Evolutionary conservation across 2,113 vertebrate species (phyloP).

Genomic region (Anarrhichthys ocellatus): DNA sequence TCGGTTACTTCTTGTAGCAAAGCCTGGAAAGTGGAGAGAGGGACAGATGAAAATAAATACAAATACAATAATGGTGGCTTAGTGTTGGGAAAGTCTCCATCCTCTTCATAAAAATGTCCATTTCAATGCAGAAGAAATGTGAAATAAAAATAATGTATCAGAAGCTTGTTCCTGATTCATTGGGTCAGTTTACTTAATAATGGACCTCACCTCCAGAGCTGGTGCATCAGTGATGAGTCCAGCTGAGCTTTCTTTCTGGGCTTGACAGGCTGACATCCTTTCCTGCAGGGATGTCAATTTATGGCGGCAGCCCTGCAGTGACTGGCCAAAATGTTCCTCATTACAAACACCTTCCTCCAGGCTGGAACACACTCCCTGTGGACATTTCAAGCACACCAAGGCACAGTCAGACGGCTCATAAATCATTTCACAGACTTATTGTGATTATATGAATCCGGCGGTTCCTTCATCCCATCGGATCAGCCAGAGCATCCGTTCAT

Average conservation of each 20-base stretch:
- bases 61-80: not conserved
- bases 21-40: conserved; percentile 25
- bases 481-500: not conserved
- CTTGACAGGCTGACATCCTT: conserved; percentile 39
- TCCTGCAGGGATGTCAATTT: conserved; percentile 63
- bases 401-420: conserved; percentile 15
- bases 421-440: not conserved
- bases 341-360: conserved; percentile 46
- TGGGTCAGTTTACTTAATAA: not conserved
- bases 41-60: not conserved
- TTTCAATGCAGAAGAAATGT: not conserved
- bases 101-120: not conserved
- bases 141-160: not conserved
- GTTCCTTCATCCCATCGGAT: not conserved
- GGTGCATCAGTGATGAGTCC: conserved; percentile 4
- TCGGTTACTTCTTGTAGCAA: conserved; percentile 39
- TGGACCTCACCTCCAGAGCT: conserved; percentile 50
- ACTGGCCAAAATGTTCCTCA: conserved; percentile 45
- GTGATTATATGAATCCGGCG: not conserved
- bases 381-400: conserved; percentile 37
- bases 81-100: not conserved
- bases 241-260: conserved; percentile 16
- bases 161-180: not conserved
- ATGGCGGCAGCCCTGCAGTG: conserved; percentile 45
- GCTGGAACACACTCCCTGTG: conserved; percentile 46